A percentile compares a stretch with the other conserved stretches of the same genome.
Conservation (phyloP, 2,113 vertebrate species). For the Triplophysa siluroides region DNA sequence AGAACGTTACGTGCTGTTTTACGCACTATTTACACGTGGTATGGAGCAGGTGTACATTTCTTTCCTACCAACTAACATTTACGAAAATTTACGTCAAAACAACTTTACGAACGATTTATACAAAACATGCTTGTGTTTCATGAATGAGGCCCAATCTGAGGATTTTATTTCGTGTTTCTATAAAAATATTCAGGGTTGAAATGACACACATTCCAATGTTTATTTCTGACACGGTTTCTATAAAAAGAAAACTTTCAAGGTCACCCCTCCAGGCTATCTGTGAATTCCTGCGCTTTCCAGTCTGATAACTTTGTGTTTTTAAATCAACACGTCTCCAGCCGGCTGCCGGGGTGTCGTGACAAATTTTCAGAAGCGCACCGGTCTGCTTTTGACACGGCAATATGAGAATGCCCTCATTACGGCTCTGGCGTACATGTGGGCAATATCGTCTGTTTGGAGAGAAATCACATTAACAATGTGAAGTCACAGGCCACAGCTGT, state of each 20-base stretch:
- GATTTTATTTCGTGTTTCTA: no score
- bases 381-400: conserved; percentile 62
- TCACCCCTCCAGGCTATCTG: neutral
- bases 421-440: conserved; percentile 61
- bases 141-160: no score
- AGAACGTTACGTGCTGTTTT: no score
- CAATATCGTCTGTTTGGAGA: conserved; percentile 58
- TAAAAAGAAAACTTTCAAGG: neutral
- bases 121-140: no score
- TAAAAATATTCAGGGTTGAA: no score
- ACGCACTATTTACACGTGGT: no score
- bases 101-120: no score
- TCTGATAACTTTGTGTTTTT: conserved; percentile 20
- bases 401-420: conserved; percentile 67
- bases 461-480: conserved; percentile 62
- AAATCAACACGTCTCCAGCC: conserved; percentile 13
- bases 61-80: no score
- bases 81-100: no score
- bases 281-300: conserved; percentile 25
- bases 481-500: conserved; percentile 65
- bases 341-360: conserved; percentile 44
- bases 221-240: no score
- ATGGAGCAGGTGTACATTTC: no score
- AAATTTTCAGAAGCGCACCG: conserved; percentile 66
- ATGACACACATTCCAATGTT: no score